Conservation (phyloP, 2,888 invertebrate species). For the Carterocephalus palaemon region DNA sequence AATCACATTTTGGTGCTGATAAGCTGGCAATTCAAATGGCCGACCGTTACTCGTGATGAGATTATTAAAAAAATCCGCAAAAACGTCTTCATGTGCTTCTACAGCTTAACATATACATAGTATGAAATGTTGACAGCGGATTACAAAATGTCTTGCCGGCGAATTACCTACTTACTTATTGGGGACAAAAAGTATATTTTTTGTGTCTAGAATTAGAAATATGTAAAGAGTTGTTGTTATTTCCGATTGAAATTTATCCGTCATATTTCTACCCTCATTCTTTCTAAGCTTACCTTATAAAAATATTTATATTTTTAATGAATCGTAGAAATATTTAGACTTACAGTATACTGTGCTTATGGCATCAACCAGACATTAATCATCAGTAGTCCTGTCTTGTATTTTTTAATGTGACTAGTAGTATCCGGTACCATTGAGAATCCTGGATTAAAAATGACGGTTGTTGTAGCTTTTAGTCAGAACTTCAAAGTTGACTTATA, state of each 20-base stretch:
- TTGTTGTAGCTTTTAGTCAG: constrained; percentile 27
- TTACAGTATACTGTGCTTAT: too few relatives aligned
- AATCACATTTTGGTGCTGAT: constrained; percentile 9
- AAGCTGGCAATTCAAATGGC: constrained; percentile 14
- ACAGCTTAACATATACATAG: constrained; percentile 8
- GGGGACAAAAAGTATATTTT: neutral
- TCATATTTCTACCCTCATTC: too few relatives aligned
- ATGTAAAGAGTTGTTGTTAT: too few relatives aligned
- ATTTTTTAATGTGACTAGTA: too few relatives aligned
- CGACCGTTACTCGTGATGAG: constrained; percentile 15
- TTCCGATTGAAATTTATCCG: too few relatives aligned
- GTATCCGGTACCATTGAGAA: too few relatives aligned
- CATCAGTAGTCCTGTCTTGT: too few relatives aligned
- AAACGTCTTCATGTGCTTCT: constrained; percentile 2
- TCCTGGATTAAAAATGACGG: constrained; percentile 31
- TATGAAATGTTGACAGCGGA: constrained; percentile 18
- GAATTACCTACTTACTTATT: neutral
- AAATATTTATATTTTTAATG: too few relatives aligned
- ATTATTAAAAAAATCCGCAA: constrained; percentile 8
- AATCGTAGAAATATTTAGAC: too few relatives aligned
- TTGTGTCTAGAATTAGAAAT: constrained; percentile 24
- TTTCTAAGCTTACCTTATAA: too few relatives aligned
- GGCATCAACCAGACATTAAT: too few relatives aligned
- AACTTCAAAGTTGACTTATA: constrained; percentile 34
- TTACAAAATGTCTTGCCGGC: constrained; percentile 4